Evolutionary conservation across 2,113 vertebrate genomes (phyloP).

Genomic region (Ctenomys sociabilis): DNA sequence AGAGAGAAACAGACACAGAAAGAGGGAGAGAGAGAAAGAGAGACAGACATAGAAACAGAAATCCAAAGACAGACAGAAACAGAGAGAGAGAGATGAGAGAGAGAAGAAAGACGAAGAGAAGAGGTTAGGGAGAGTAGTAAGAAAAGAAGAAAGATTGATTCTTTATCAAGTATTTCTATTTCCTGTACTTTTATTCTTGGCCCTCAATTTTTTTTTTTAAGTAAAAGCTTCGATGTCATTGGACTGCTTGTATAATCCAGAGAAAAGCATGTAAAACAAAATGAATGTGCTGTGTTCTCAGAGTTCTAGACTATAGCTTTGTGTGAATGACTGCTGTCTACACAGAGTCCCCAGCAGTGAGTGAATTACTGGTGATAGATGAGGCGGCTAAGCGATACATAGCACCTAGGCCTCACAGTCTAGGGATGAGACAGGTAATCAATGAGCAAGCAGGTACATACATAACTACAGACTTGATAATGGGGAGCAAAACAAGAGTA

Average conservation of each 20-base stretch:
- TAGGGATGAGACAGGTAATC: not conserved
- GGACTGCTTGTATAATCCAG: not conserved
- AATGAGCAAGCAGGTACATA: not conserved
- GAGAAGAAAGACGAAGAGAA: fast-evolving
- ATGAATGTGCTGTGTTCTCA: not conserved
- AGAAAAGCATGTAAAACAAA: not conserved
- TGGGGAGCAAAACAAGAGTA: slow-evolving; percentile 18
- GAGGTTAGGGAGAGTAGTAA: not conserved
- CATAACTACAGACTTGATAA: not conserved
- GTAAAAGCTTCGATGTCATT: not conserved
- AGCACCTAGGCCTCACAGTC: not conserved
- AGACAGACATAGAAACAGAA: no score
- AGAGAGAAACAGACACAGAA: no score
- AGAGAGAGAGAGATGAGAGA: fast-evolving
- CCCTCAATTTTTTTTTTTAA: not conserved
- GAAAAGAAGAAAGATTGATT: not conserved
- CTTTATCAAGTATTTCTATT: not conserved
- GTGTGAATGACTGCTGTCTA: not conserved
- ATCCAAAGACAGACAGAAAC: fast-evolving
- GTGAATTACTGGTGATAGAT: not conserved
- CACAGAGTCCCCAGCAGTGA: not conserved
- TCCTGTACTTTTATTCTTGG: not conserved
- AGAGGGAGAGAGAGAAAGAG: fast-evolving
- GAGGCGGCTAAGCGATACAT: not conserved
- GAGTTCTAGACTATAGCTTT: not conserved